phyloP scores from a whole-genome alignment of 2,113 vertebrate genomes.

The Corythaeola cristata region DNA sequence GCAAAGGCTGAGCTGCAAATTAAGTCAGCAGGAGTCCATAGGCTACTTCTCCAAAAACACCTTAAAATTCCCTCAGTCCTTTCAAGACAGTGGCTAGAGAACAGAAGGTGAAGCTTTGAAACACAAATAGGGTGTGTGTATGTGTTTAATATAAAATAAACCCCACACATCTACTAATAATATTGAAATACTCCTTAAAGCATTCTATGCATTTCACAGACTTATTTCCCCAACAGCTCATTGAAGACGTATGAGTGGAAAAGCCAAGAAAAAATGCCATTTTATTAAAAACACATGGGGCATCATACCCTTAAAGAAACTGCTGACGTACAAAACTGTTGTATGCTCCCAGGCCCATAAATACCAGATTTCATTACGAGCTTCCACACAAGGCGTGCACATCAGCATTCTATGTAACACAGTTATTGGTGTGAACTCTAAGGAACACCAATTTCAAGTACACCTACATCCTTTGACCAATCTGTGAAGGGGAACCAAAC shows the following conservation, averaged over 20 bases:
- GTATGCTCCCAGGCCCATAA: not conserved
- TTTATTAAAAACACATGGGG: not conserved
- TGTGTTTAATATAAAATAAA: not conserved
- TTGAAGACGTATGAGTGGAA: not conserved
- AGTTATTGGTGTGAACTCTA: not conserved
- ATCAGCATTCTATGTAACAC: not conserved
- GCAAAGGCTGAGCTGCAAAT: not conserved
- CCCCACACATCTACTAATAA: not conserved
- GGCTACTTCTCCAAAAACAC: not conserved
- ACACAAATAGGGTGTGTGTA: not conserved
- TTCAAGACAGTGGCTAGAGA: not conserved
- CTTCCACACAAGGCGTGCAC: not conserved
- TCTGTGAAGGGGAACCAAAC: not conserved
- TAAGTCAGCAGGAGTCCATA: not conserved
- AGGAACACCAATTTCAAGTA: not conserved
- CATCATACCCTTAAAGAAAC: not conserved
- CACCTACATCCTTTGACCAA: not conserved
- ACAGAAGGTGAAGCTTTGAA: conserved; percentile 5
- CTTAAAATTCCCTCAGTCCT: not conserved
- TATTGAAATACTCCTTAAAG: not conserved
- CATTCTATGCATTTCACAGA: not conserved
- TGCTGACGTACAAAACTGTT: not conserved
- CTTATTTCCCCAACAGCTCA: not conserved
- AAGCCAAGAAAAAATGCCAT: not conserved
- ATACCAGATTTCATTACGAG: not conserved